Percentiles rank a stretch among this genome's conserved stretches.
Conservation (phyloP, 1,140 invertebrate genomes). For the Nylanderia fulva region DNA sequence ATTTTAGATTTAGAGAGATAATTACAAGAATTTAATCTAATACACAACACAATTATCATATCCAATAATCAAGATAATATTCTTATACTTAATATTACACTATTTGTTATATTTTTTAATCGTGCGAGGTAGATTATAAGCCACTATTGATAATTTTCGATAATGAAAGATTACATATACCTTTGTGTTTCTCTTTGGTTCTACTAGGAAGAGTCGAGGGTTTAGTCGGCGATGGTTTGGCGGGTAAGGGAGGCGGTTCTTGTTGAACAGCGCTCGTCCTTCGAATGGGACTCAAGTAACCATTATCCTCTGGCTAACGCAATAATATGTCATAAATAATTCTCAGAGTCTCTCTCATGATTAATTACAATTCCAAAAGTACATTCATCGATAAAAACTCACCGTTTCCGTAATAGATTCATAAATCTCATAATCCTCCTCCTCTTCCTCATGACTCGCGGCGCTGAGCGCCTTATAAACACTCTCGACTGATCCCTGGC, state of each 20-base stretch:
- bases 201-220: constrained; percentile 33
- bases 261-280: constrained; percentile 7
- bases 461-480: constrained; percentile 78
- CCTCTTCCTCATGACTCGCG: constrained; percentile 76
- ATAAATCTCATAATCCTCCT: constrained; percentile 81
- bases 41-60: background rate
- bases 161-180: constrained; percentile 49
- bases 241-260: constrained; percentile 77
- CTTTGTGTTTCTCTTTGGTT: constrained; percentile 51
- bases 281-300: constrained; percentile 65
- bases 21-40: background rate
- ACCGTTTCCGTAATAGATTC: constrained; percentile 82
- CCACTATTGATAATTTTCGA: too few species aligned
- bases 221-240: constrained; percentile 68
- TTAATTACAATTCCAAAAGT: background rate
- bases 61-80: background rate
- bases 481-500: constrained; percentile 79
- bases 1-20: background rate
- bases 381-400: constrained; percentile 22
- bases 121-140: too few species aligned
- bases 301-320: constrained; percentile 76
- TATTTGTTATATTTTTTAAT: constrained; percentile 13
- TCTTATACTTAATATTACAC: background rate
- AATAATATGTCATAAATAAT: constrained; percentile 11
- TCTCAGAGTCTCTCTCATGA: background rate